Base-by-base conservation (phyloP, 92 coral and sea anemone genomes). In the Phenganax stokvisi region DNA sequence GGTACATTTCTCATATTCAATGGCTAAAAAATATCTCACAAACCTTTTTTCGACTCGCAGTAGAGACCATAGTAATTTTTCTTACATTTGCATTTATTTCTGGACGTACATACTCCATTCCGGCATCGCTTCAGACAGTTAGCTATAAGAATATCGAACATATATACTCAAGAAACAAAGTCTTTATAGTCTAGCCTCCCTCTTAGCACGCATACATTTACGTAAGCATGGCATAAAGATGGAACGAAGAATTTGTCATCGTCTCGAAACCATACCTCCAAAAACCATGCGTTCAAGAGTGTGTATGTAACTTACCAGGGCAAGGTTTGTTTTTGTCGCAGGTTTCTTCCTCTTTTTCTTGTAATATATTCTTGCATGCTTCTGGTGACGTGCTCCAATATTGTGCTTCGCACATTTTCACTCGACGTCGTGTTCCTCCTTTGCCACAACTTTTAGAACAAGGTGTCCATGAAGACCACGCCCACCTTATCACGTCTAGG, bases 21-120 rank as follows among this genome's bases (percentile, higher is more conserved):
- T 56, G 13, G 51, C 52, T 9, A 29, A 25, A 29, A 25, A 6
- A 51, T 17, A 76, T 0, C 10, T 58, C 12, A 52, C 83, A 8
- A 79, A 79, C 83, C 83, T 79, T 56, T 62, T 64, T 65, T 68
- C 2, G 31, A n/a, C n/a, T 37, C 72, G 65, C 83, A 79, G 69
- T 69, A 63, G 62, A 56, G 12, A 12, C 83, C 83, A 52, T 79
- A 13, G 72, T 15, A 79, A 47, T 65, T 30, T 63, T 6, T 67
- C 7, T 20, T n/a, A n/a, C 83, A 79, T 59, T 51, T 10, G 69
- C 83, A 79, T 52, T 47, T 64, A 65, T 79, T 79, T 79, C 27
- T 79, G 10, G 83, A 59, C 8, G 55, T 16, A 65, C 83, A 79
- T 3, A 65, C 63, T 64, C 83, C 83, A 79, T 79, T 79, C 69